Evolutionary conservation across 2,888 invertebrate genomes (phyloP).

Genomic region (Synanthedon tipuliformis): DNA sequence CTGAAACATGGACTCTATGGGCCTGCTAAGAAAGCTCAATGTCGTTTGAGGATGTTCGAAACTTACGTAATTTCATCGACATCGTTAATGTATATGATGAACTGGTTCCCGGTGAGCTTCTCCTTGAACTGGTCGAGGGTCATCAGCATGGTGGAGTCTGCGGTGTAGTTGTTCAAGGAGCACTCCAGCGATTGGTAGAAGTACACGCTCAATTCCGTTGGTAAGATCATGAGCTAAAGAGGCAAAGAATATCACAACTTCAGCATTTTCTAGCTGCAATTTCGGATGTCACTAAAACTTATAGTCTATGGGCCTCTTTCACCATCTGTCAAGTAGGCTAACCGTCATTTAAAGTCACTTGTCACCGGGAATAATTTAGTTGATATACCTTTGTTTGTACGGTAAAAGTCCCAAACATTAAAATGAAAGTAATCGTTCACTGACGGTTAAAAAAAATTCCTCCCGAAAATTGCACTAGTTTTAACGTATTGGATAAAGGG

Average conservation of each 20-base stretch:
- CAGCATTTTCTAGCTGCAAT: background rate
- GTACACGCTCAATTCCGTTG: constrained; percentile 61
- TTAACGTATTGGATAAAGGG: no score
- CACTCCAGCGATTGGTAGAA: constrained; percentile 63
- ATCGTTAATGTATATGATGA: constrained; percentile 47
- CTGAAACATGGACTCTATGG: no score
- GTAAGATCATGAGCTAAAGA: constrained; percentile 64
- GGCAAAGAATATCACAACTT: background rate
- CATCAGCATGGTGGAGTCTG: constrained; percentile 41
- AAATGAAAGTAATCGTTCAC: no score
- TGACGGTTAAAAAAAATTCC: no score
- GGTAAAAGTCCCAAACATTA: no score
- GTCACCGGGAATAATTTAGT: no score
- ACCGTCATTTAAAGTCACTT: no score
- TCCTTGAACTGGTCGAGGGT: constrained; percentile 62
- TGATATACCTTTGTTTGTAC: no score
- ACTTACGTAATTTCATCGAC: constrained; percentile 45
- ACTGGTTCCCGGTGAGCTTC: constrained; percentile 47
- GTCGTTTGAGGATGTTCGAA: background rate
- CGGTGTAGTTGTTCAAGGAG: constrained; percentile 56
- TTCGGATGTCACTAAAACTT: background rate
- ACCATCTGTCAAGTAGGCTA: no score
- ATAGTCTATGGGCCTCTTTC: no score
- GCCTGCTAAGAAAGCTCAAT: no score
- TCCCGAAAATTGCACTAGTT: no score